Evolutionary conservation across 1,140 invertebrate genomes (phyloP).

Genomic region (Zaprionus ghesquierei): DNA sequence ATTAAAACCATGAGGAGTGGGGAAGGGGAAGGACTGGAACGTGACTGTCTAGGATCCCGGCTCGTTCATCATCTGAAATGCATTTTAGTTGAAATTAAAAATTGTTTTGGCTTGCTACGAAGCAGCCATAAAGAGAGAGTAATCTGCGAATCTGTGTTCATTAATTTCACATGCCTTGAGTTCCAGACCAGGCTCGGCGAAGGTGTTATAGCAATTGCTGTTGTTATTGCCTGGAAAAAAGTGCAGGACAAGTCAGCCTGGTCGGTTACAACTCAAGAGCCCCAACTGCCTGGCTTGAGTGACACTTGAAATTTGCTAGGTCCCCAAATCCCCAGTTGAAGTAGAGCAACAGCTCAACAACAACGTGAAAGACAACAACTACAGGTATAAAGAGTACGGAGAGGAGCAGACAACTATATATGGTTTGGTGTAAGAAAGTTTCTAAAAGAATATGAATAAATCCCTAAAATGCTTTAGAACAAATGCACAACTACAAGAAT

Average conservation of each 20-base stretch:
- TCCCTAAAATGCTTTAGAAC: no score
- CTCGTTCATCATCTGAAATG: conserved; percentile 74
- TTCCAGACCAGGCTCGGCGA: background rate
- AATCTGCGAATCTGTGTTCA: conserved; percentile 62
- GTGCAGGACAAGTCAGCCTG: background rate
- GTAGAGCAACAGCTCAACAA: background rate
- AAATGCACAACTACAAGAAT: no score
- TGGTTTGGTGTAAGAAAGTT: background rate
- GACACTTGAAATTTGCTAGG: conserved; percentile 16
- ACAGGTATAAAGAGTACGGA: background rate
- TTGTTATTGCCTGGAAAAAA: background rate
- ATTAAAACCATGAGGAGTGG: conserved; percentile 54
- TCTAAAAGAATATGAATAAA: no score
- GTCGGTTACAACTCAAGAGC: background rate
- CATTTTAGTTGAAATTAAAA: conserved; percentile 72
- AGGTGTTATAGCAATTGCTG: conserved; percentile 1
- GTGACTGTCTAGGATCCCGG: background rate
- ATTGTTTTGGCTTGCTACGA: conserved; percentile 15
- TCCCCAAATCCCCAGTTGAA: background rate
- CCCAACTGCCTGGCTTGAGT: background rate
- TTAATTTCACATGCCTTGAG: conserved; percentile 66
- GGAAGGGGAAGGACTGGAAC: background rate
- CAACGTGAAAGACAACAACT: background rate
- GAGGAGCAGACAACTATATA: background rate
- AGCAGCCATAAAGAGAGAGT: background rate